These are phyloP conservation scores for Sciurus carolinensis DNA, from an alignment of 2,797 vertebrate genomes.

Conservation along the genomic window DNA sequence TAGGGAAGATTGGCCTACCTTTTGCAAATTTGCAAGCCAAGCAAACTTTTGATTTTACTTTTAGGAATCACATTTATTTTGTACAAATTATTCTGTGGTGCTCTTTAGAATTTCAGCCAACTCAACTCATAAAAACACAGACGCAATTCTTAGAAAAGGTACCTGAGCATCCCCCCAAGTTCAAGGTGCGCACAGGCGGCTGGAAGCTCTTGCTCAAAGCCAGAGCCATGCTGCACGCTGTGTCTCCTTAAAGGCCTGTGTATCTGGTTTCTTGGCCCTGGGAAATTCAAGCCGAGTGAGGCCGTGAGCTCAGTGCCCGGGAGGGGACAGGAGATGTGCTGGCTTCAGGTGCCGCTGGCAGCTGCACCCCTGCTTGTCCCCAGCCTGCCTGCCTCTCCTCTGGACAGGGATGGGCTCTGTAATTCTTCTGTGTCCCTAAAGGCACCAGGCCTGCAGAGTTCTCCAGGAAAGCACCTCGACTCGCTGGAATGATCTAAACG, in stretches of 20 bases:
- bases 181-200: neutral
- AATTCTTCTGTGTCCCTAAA: neutral
- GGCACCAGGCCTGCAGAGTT: neutral
- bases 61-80: constrained; percentile 34
- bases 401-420: neutral
- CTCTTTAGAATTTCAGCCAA: constrained; percentile 23
- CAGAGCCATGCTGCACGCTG: neutral
- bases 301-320: neutral
- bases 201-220: neutral
- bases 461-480: neutral
- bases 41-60: constrained; percentile 37
- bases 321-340: neutral
- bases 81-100: neutral
- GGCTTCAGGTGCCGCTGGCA: neutral
- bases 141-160: neutral
- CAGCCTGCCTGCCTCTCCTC: neutral
- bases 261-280: neutral
- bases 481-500: neutral
- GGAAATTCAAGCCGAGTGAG: neutral
- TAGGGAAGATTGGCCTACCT: neutral
- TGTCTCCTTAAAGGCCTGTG: neutral
- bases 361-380: neutral
- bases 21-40: neutral
- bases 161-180: neutral
- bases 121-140: constrained; percentile 7